Evolutionary conservation across 92 coral and sea anemone species (phyloP).

Genomic region (Micromussa lordhowensis): DNA sequence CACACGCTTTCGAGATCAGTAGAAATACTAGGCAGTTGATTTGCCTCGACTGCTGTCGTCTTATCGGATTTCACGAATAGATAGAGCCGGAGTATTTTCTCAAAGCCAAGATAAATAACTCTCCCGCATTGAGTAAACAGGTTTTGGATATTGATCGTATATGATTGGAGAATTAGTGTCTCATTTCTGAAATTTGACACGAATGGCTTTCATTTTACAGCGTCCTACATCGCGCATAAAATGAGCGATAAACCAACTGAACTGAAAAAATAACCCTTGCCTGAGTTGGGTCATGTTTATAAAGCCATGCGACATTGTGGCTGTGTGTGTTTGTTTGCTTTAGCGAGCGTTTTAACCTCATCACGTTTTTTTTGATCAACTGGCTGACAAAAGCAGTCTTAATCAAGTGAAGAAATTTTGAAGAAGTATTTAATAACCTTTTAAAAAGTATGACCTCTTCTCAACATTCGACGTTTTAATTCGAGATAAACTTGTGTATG

Average conservation of each 20-base stretch:
- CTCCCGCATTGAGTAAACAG: slow-evolving; percentile 43
- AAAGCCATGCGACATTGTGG: background rate
- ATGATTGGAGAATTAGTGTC: background rate
- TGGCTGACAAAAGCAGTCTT: background rate
- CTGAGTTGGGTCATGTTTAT: background rate
- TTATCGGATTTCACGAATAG: slow-evolving; percentile 3
- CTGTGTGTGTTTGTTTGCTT: background rate
- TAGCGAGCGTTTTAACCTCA: background rate
- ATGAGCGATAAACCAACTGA: background rate
- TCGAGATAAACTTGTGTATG: background rate
- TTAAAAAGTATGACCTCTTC: slow-evolving; percentile 23
- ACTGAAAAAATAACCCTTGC: background rate
- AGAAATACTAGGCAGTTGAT: background rate
- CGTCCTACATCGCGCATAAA: background rate
- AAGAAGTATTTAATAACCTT: background rate
- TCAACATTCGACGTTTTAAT: background rate
- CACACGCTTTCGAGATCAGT: background rate
- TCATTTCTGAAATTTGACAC: background rate
- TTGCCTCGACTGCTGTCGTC: background rate
- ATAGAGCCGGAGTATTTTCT: background rate
- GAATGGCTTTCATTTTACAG: background rate
- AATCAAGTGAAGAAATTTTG: slow-evolving; percentile 1
- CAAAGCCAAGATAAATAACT: slow-evolving; percentile 24
- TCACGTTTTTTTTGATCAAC: background rate
- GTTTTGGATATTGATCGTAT: background rate